Percentiles rank a stretch among this genome's conserved stretches.
Evolutionary conservation across 2,113 vertebrate genomes (phyloP).

Genomic region (Pogona vitticeps): DNA sequence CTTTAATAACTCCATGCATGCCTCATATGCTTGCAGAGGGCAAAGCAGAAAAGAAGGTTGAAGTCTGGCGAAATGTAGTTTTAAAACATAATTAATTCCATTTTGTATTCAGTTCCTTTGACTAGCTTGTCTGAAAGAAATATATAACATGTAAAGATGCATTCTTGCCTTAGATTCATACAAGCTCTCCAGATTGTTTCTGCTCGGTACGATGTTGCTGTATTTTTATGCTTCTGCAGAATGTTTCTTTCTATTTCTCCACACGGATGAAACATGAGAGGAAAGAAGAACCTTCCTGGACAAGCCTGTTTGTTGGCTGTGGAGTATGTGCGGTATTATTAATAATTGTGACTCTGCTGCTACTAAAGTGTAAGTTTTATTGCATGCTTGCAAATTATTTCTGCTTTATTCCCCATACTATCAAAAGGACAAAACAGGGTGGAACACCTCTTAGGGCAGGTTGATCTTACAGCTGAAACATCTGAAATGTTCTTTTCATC

Average conservation of each 20-base stretch:
- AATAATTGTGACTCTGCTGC: neutral
- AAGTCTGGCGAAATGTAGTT: neutral
- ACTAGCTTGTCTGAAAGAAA: neutral
- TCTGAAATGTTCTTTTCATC: neutral
- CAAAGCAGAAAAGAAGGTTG: too few relatives aligned
- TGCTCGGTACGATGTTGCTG: neutral
- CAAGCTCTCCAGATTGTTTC: neutral
- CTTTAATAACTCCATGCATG: too few relatives aligned
- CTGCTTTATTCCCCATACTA: neutral
- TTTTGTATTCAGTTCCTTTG: neutral
- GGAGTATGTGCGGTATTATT: neutral
- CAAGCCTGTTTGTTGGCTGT: neutral
- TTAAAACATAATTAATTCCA: neutral
- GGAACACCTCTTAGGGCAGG: neutral
- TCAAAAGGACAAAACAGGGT: too few relatives aligned
- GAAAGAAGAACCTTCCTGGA: neutral
- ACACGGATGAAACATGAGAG: neutral
- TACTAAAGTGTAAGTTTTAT: constrained; percentile 24
- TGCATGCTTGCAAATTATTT: neutral
- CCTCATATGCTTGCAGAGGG: too few relatives aligned
- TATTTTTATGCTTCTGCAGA: constrained; percentile 8
- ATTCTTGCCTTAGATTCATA: neutral
- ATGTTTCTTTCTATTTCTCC: neutral
- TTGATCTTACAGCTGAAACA: too few relatives aligned
- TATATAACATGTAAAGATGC: neutral